Base-by-base conservation (phyloP, 1,140 invertebrate genomes). In the Cydia splendana region DNA sequence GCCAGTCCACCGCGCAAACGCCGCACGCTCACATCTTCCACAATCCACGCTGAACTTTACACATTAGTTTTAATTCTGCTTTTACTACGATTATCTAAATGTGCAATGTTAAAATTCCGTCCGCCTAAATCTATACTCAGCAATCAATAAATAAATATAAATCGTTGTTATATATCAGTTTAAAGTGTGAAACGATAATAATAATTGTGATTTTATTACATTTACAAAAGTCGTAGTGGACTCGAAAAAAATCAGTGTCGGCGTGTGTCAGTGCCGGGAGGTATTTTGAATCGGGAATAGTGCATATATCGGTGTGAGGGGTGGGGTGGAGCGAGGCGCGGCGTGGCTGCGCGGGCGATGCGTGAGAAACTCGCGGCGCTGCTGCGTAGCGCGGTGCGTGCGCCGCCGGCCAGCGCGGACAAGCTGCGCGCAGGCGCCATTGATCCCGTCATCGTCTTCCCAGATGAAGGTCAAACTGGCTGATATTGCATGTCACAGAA, bases 271-370 rank as follows among this genome's bases (percentile, higher is more conserved):
- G 38, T 74, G 71, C 15, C 18, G 71, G 77, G 18, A 28, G 18
- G 6, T 30, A 51, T 62, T 62, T 75, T n/a, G 67, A 77, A 38
- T 30, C 51, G 42, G 30, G 30, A 42, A 45, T 71, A 71, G 67
- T 71, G 67, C 28, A 62, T 62, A 62, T 24, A 62, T 62, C 57
- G 62, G 20, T 75, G 75, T 77, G 77, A 78, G 77, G 75, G 65
- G 75, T 74, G 79, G 79, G 76, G 57, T 38, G 18, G 15, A 57
- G 78, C 67, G 79, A 81, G 81, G 81, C 76, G 79, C 78, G 53
- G 62, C 84, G 87, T 82, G 87, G 87, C 87, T 87, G 90, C 89
- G 86, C 76, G 91, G 91, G 91, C 83, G 87, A 92, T 93, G 91
- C 91, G 88, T 76, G 90, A 91, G 69, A 91, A 89, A 89, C 86